Evolutionary conservation across 2,113 vertebrate genomes (phyloP).

Genomic region (Halichoeres trimaculatus): DNA sequence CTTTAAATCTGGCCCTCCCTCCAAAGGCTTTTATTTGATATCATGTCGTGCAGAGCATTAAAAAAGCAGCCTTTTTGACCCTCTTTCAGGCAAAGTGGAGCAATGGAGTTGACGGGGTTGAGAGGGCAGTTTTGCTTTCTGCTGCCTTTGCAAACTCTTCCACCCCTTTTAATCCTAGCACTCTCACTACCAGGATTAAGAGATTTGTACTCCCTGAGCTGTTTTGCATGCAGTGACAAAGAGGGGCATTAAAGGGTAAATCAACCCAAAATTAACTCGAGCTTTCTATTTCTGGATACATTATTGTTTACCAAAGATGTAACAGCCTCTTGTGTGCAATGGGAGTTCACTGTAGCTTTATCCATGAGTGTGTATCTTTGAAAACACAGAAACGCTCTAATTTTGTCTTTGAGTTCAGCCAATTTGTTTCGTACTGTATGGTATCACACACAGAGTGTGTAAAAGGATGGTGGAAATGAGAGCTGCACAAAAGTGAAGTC

Average conservation of each 20-base stretch:
- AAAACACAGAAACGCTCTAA: constrained; percentile 40
- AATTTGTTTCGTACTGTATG: constrained; percentile 3
- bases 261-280: constrained; percentile 62
- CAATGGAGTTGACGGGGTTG: constrained; percentile 46
- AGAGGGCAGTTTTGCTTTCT: constrained; percentile 72
- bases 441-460: too few species aligned
- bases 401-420: constrained; percentile 40
- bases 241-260: constrained; percentile 69
- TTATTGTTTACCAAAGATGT: constrained; percentile 55
- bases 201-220: constrained; percentile 79
- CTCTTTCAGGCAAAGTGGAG: constrained; percentile 37
- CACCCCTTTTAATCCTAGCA: constrained; percentile 75
- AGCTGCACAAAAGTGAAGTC: too few species aligned
- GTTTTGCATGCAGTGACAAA: constrained; percentile 78
- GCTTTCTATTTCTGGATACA: constrained; percentile 53
- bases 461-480: too few species aligned
- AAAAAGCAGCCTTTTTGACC: constrained; percentile 16
- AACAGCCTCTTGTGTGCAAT: constrained; percentile 22
- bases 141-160: constrained; percentile 77
- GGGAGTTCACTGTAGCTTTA: constrained; percentile 43
- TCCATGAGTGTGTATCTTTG: constrained; percentile 32
- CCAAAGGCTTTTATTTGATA: constrained; percentile 37
- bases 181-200: constrained; percentile 82
- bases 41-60: constrained; percentile 9
- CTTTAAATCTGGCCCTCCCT: constrained; percentile 1